A percentile compares a stretch with the other conserved stretches of the same genome.
These are phyloP conservation scores for Rhinopithecus roxellana DNA, from an alignment of 2,113 vertebrate genomes.

Conservation along the genomic window DNA sequence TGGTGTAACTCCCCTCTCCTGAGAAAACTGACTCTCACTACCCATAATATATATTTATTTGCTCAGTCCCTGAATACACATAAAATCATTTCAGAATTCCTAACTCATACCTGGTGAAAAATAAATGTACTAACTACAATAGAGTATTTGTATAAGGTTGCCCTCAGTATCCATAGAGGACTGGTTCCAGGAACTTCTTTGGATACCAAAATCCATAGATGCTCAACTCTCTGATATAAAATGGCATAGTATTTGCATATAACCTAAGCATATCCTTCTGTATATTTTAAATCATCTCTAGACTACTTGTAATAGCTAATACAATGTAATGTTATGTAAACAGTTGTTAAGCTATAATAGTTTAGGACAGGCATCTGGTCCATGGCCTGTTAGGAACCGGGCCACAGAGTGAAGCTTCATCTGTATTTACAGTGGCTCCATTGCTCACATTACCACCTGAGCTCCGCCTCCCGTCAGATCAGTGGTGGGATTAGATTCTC, in stretches of 20 bases:
- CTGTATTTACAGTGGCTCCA: no score
- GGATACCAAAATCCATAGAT: not conserved
- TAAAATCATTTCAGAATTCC: not conserved
- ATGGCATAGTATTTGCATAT: not conserved
- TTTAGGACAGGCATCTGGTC: no score
- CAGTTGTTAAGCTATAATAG: not conserved
- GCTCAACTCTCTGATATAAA: not conserved
- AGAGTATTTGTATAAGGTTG: not conserved
- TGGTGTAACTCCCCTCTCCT: not conserved
- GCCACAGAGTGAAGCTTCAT: no score
- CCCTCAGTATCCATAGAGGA: not conserved
- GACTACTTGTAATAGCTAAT: not conserved
- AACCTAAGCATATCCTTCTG: not conserved
- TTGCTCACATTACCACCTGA: no score
- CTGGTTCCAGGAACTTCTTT: not conserved
- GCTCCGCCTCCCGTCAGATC: no score
- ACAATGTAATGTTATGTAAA: not conserved
- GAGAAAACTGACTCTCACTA: not conserved
- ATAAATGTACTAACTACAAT: not conserved
- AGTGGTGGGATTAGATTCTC: no score
- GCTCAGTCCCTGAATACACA: not conserved
- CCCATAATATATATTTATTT: not conserved
- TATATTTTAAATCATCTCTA: not conserved
- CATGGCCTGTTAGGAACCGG: no score
- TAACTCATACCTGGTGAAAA: not conserved